Base-by-base conservation (phyloP, 2,797 vertebrate genomes). In the Falco concolor region DNA sequence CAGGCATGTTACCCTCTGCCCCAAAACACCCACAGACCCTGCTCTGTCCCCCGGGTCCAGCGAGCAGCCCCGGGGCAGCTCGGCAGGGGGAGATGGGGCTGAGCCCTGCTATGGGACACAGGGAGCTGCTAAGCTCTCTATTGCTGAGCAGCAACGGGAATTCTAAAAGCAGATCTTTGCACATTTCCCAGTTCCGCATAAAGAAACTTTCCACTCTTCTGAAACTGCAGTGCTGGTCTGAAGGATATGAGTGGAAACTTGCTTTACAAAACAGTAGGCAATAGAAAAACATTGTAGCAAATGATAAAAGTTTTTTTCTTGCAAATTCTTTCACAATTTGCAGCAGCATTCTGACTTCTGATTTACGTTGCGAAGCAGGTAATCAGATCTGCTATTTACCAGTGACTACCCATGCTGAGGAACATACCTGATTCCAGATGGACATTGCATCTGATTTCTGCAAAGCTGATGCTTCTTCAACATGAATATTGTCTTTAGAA, bases 61-160 rank as follows among this genome's bases (percentile, higher is more conserved):
- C 3, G 1, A 65, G 69, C 30, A 1, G 2, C 40, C 24, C 21
- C 1, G 0, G 32, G 38, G 45, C 63, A 60, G 45, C 38, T 42
- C 54, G 2, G 3, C 5, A 22, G 11, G 10, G 36, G 36, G 2
- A 12, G 14, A 14, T 27, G 38, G 25, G 82, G 44, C 36, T 67
- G 61, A 40, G 52, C 30, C 4, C 25, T 57, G 13, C 36, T 25
- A 5, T 2, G 2, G 23, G 9, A 18, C 44, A 44, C 17, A 9
- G 44, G 44, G 17, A 44, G 44, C 24, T 24, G 28, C 34, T 9
- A 50, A 13, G 34, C 30, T 5, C 49, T 42, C 7, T 3, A 4
- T 14, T 47, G 28, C 20, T 17, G 8, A 24, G 15, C 40, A 72
- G 59, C 59, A 44, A 27, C 5, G 10, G 57, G 42, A 56, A 12